phyloP scores from a whole-genome alignment of 2,113 vertebrate species.

The Malurus alboscapulatus region DNA sequence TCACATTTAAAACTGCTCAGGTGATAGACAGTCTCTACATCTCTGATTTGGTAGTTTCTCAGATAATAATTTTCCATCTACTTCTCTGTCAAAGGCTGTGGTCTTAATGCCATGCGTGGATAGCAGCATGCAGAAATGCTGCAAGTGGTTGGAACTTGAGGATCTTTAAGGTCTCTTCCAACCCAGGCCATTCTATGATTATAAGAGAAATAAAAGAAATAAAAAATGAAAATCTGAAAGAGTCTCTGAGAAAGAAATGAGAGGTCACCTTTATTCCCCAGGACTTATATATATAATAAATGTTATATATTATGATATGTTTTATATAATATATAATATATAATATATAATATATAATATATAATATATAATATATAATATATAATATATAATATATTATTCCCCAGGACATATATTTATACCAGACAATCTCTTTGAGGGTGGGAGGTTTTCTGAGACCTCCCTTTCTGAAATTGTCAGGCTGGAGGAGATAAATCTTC shows the following conservation, averaged over 20 bases:
- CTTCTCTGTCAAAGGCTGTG: background rate
- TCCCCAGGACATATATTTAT: background rate
- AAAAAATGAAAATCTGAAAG: background rate
- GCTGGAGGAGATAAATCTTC: background rate
- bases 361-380: too few species aligned
- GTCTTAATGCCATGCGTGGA: accelerated
- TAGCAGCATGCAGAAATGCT: background rate
- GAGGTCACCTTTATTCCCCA: background rate
- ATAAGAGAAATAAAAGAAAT: background rate
- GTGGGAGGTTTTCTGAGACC: background rate
- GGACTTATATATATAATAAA: background rate
- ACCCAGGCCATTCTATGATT: background rate
- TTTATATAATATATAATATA: too few species aligned
- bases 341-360: background rate
- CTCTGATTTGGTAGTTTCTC: background rate
- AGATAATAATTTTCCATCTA: background rate
- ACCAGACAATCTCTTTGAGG: background rate
- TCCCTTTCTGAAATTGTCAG: background rate
- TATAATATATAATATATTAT: background rate
- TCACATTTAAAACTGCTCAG: background rate
- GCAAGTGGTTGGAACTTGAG: background rate
- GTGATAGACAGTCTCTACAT: background rate
- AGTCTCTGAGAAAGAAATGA: background rate
- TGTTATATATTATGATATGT: background rate
- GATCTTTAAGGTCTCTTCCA: background rate